Conservation (phyloP, 2,113 vertebrate genomes). For the Serilophus lunatus region DNA sequence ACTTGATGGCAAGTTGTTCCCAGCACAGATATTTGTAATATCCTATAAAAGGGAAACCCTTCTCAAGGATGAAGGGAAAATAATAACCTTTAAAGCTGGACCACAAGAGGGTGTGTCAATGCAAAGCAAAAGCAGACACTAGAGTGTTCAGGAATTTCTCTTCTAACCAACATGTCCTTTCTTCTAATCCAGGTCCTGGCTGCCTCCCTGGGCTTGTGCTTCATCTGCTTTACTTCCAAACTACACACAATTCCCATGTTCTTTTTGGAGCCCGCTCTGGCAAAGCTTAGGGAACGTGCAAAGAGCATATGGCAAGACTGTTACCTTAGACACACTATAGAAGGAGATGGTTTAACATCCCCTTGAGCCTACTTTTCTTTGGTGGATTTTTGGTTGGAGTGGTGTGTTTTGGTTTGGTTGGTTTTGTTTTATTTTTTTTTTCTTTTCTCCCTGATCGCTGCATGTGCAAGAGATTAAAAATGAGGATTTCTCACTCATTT, state of each 20-base stretch:
- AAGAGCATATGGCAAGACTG: background rate
- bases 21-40: accelerated
- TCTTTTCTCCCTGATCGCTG: background rate
- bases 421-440: background rate
- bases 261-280: background rate
- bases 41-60: background rate
- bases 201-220: background rate
- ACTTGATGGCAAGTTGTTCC: background rate
- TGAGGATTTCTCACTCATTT: background rate
- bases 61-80: background rate
- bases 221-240: background rate
- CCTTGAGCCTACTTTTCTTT: background rate
- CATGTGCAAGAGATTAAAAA: background rate
- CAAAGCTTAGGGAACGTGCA: background rate
- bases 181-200: background rate
- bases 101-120: too few species aligned
- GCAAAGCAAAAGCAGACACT: background rate
- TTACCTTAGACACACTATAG: background rate
- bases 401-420: too few species aligned
- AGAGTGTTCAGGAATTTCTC: background rate
- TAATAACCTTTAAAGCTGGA: too few species aligned
- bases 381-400: background rate
- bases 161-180: background rate
- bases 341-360: background rate
- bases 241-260: background rate